Conservation (phyloP, 2,113 vertebrate genomes). For the Seriola dumerili region DNA sequence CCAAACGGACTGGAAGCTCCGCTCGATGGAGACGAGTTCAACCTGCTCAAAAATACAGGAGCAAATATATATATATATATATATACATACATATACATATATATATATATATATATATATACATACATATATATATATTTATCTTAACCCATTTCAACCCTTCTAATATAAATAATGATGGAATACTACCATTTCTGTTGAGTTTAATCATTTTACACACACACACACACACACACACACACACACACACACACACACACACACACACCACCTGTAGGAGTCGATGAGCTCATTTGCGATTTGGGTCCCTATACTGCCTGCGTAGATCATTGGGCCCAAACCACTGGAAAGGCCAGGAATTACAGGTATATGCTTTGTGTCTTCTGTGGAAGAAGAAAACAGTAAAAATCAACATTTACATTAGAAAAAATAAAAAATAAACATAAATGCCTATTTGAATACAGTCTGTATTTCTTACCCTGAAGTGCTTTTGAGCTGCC, state of each 20-base stretch:
- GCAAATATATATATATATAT: not conserved
- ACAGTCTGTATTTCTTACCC: constrained; percentile 76
- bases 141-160: too few species aligned
- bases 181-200: not conserved
- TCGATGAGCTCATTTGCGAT: constrained; percentile 88
- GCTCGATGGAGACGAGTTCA: constrained; percentile 85
- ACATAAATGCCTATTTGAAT: not conserved
- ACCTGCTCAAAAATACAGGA: constrained; percentile 66
- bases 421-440: not conserved
- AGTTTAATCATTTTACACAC: not conserved
- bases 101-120: not conserved
- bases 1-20: constrained; percentile 82
- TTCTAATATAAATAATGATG: not conserved
- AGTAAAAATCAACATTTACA: not conserved
- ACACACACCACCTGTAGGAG: constrained; percentile 83
- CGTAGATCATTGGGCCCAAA: constrained; percentile 86
- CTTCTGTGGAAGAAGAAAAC: constrained; percentile 70
- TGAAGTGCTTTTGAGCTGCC: constrained; percentile 82
- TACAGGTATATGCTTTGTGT: constrained; percentile 78
- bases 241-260: not conserved
- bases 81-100: too few species aligned
- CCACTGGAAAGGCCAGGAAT: constrained; percentile 81
- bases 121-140: too few species aligned
- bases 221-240: not conserved
- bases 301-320: constrained; percentile 88